Conservation (phyloP, 1,140 invertebrate species). For the Sitobion miscanthi region DNA sequence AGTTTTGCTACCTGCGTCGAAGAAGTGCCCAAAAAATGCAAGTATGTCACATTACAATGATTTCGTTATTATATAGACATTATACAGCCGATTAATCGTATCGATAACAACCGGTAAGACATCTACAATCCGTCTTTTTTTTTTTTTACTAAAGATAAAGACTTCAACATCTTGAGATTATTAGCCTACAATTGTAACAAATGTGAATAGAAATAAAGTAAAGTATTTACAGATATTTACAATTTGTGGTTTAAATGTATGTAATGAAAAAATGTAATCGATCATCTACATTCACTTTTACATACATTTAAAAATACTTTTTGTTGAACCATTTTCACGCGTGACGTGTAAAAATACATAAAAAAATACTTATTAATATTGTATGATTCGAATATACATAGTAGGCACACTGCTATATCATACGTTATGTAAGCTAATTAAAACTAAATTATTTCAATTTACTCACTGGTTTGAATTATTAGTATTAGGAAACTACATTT, state of each 20-base stretch:
- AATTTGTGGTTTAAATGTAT: too few species aligned
- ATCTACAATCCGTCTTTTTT: not conserved
- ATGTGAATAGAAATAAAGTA: too few species aligned
- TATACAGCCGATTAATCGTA: not conserved
- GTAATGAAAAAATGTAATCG: too few species aligned
- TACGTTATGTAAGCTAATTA: not conserved
- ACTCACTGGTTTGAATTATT: not conserved
- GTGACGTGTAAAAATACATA: not conserved
- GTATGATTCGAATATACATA: not conserved
- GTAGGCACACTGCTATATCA: not conserved
- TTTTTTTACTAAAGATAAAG: too few species aligned
- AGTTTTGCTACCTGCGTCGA: fast-evolving
- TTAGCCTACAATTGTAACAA: too few species aligned
- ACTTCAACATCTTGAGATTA: too few species aligned
- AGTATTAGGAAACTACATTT: not conserved
- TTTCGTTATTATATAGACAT: not conserved
- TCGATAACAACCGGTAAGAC: not conserved
- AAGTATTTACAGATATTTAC: too few species aligned
- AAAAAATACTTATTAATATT: not conserved
- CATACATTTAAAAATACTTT: not conserved
- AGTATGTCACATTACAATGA: not conserved
- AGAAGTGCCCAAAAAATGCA: not conserved
- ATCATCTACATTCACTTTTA: too few species aligned
- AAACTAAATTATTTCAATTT: too few species aligned
- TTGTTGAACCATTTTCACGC: not conserved